A percentile compares a stretch with the other conserved stretches of the same genome.
Conservation (phyloP, 2,888 invertebrate genomes). For the Mythimna vitellina region DNA sequence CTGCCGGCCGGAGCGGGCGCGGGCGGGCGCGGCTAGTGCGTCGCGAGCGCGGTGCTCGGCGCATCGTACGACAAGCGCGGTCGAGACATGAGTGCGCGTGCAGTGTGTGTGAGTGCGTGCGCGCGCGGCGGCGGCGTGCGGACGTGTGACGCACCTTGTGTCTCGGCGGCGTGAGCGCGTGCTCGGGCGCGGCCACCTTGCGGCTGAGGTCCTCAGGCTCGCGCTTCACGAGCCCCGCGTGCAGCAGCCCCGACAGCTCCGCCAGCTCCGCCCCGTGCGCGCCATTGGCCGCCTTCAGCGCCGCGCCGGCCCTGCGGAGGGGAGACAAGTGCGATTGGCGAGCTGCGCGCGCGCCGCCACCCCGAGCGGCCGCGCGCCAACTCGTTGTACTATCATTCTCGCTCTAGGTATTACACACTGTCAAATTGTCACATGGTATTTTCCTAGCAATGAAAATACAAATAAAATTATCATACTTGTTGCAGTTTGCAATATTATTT, state of each 20-base stretch:
- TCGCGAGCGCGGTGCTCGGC: constrained; percentile 90
- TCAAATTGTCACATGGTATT: constrained; percentile 74
- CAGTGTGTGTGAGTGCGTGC: constrained; percentile 89
- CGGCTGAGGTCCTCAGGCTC: constrained; percentile 96
- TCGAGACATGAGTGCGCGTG: constrained; percentile 89
- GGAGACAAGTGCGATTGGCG: constrained; percentile 89
- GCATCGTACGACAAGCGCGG: constrained; percentile 91
- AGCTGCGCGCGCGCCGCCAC: constrained; percentile 83
- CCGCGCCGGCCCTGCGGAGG: constrained; percentile 92
- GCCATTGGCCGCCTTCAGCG: constrained; percentile 93
- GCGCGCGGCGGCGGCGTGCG: constrained; percentile 89
- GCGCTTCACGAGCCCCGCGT: constrained; percentile 94
- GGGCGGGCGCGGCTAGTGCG: constrained; percentile 90
- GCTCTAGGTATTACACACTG: constrained; percentile 74
- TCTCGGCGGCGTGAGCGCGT: constrained; percentile 91
- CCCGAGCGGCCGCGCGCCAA: constrained; percentile 80
- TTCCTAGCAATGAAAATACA: constrained; percentile 69
- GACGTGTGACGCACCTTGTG: constrained; percentile 92
- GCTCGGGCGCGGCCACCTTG: constrained; percentile 91
- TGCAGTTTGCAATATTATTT: constrained; percentile 66
- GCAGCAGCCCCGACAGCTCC: constrained; percentile 91
- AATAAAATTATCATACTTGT: constrained; percentile 75
- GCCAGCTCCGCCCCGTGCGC: constrained; percentile 93
- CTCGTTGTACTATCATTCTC: constrained; percentile 78
- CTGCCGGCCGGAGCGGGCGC: constrained; percentile 91